Evolutionary conservation across 1,140 invertebrate species (phyloP).

Genomic region (Aphaenogaster rudis): DNA sequence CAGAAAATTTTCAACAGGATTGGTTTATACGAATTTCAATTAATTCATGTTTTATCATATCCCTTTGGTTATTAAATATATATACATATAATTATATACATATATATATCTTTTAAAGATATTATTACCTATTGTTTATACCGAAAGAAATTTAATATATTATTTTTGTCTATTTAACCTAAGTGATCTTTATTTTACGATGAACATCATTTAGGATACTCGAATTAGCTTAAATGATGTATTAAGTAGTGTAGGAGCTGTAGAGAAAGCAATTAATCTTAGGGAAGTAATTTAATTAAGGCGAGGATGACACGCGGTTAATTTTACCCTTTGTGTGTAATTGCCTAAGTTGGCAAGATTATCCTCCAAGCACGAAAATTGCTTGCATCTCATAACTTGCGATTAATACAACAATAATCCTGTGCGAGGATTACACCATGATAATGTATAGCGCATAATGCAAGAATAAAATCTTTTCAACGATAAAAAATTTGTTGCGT

Average conservation of each 20-base stretch:
- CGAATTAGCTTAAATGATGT: conserved; percentile 54
- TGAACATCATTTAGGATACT: conserved; percentile 41
- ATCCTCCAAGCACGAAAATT: conserved; percentile 60
- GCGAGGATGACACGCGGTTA: conserved; percentile 61
- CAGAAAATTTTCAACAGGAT: not conserved
- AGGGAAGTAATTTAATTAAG: conserved; percentile 65
- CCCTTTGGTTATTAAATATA: not conserved
- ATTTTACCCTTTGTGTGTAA: conserved; percentile 63
- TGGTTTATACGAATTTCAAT: not conserved
- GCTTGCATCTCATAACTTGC: conserved; percentile 54
- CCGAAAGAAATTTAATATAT: not conserved
- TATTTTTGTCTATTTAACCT: not conserved
- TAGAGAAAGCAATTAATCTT: conserved; percentile 60
- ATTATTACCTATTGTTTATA: not conserved
- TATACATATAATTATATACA: not conserved
- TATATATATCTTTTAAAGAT: not conserved
- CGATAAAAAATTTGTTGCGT: not conserved
- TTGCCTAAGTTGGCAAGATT: conserved; percentile 63
- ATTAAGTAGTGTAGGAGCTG: conserved; percentile 49
- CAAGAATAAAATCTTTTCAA: conserved; percentile 24
- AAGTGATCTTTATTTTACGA: conserved; percentile 31
- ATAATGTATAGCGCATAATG: conserved; percentile 9
- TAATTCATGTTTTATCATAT: not conserved
- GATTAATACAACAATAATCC: conserved; percentile 61
- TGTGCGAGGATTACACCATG: not conserved